A percentile compares a stretch with the other conserved stretches of the same genome.
Evolutionary conservation across 2,888 invertebrate species (phyloP).

Genomic region (Heteromyza rotundicornis): DNA sequence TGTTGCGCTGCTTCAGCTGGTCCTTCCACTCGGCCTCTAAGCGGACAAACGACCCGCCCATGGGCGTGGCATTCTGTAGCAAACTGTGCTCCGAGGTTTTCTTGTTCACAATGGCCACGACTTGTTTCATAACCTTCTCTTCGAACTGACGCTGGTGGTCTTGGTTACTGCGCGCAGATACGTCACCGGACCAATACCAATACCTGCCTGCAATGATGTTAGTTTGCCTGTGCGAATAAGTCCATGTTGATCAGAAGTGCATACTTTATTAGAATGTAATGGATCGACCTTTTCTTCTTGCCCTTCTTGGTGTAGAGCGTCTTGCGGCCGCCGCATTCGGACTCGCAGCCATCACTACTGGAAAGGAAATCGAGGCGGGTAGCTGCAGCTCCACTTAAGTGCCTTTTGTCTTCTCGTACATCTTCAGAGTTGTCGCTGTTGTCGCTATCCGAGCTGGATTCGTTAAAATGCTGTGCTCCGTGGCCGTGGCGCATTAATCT

Average conservation of each 20-base stretch:
- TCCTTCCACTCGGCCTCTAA: conserved; percentile 82
- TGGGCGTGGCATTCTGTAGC: conserved; percentile 39
- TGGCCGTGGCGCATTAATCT: conserved; percentile 43
- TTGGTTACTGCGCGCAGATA: conserved; percentile 84
- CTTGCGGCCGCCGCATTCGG: conserved; percentile 47
- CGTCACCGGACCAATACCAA: conserved; percentile 78
- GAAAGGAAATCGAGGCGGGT: conserved; percentile 44
- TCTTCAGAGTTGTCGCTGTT: conserved; percentile 40
- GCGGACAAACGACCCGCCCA: conserved; percentile 76
- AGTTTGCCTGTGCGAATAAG: conserved; percentile 33
- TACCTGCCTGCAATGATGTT: conserved; percentile 67
- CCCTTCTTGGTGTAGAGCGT: conserved; percentile 27
- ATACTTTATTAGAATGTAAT: background rate
- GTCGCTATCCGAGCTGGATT: conserved; percentile 58
- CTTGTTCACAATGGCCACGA: conserved; percentile 56
- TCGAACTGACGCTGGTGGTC: conserved; percentile 86
- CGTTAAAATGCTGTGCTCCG: conserved; percentile 38
- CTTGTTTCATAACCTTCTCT: conserved; percentile 72
- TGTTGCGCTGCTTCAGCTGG: conserved; percentile 50
- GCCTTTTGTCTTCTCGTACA: conserved; percentile 16
- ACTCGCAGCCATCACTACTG: conserved; percentile 63
- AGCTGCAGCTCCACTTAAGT: conserved; percentile 23
- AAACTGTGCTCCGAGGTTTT: conserved; percentile 53
- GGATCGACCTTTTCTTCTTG: conserved; percentile 20
- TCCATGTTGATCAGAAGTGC: background rate